Evolutionary conservation across 92 coral and sea anemone species (phyloP).

Genomic region (Porites evermanni): DNA sequence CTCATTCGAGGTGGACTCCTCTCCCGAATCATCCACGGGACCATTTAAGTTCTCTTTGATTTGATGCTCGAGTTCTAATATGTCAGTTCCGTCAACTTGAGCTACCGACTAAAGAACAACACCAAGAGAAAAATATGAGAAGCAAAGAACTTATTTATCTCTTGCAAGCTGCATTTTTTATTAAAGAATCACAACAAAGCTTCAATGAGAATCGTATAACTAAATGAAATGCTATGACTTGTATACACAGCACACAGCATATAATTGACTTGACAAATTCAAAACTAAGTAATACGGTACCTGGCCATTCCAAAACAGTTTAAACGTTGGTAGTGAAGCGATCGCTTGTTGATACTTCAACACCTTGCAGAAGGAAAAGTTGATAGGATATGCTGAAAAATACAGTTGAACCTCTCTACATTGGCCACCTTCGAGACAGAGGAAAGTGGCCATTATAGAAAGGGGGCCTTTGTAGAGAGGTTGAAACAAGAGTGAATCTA

Average conservation of each 20-base stretch:
- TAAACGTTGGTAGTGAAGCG: conserved; percentile 67
- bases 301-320: conserved; percentile 79
- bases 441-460: no score
- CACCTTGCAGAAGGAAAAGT: conserved; percentile 47
- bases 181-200: no score
- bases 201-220: no score
- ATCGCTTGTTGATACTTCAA: conserved; percentile 65
- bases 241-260: not conserved
- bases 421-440: no score
- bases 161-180: no score
- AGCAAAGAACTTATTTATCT: not conserved
- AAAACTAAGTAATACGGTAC: conserved; percentile 26
- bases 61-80: conserved; percentile 13
- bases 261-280: not conserved
- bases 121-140: not conserved
- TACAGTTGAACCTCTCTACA: no score
- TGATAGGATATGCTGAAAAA: no score
- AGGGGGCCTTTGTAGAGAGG: no score
- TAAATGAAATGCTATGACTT: not conserved
- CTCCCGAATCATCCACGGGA: conserved; percentile 1
- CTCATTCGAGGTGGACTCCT: not conserved
- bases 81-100: conserved; percentile 29
- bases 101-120: conserved; percentile 4
- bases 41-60: conserved; percentile 20
- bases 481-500: no score